phyloP scores from a whole-genome alignment of 2,888 invertebrate species.

The Venusia cambrica region DNA sequence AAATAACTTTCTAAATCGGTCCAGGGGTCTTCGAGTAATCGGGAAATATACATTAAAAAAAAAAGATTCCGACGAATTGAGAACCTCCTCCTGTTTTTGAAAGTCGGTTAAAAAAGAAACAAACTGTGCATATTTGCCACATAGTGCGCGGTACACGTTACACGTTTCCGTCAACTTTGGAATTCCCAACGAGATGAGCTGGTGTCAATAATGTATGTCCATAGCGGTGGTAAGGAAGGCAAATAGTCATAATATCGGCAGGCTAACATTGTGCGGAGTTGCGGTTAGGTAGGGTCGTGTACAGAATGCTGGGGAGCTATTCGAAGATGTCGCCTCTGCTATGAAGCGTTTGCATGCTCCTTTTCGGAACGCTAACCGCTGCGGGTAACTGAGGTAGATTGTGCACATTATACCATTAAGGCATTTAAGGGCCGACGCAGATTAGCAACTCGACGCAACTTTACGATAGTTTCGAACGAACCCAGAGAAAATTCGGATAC shows the following conservation, averaged over 20 bases:
- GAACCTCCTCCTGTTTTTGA: no score
- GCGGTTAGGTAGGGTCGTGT: conserved; percentile 45
- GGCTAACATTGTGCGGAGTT: conserved; percentile 37
- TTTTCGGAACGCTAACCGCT: conserved; percentile 24
- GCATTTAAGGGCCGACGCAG: no score
- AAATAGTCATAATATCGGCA: conserved; percentile 60
- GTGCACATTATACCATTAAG: conserved; percentile 4
- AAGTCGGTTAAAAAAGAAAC: no score
- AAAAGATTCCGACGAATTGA: no score
- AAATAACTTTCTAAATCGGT: no score
- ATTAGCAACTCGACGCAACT: no score
- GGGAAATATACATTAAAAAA: no score
- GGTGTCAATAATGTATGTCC: conserved; percentile 58
- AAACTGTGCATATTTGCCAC: no score
- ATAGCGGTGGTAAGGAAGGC: conserved; percentile 51
- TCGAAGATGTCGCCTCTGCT: conserved; percentile 39
- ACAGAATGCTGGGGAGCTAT: conserved; percentile 53
- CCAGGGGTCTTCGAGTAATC: no score
- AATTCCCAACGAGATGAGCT: conserved; percentile 38
- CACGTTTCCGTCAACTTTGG: conserved; percentile 10
- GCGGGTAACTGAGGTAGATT: conserved; percentile 14
- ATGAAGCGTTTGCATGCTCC: conserved; percentile 33
- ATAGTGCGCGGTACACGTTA: no score
- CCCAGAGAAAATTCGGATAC: no score
- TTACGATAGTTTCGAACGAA: no score